A percentile compares a stretch with the other conserved stretches of the same genome.
These are phyloP conservation scores for Thereuonema tuberculata DNA, from an alignment of 1,140 invertebrate genomes.

Conservation along the genomic window DNA sequence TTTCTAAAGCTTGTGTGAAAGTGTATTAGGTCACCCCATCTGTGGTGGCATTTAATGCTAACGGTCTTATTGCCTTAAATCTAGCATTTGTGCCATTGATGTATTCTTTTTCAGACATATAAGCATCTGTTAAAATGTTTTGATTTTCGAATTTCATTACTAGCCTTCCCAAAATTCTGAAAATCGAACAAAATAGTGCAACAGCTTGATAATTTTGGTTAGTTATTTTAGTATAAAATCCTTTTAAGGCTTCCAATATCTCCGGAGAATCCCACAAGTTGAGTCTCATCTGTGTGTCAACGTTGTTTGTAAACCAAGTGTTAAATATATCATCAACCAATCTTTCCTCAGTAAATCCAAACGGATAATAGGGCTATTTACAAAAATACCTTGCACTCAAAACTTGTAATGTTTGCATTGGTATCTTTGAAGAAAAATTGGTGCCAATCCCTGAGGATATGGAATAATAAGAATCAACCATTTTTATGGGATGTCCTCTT, in stretches of 20 bases:
- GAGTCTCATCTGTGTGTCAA: neutral
- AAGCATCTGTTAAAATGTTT: neutral
- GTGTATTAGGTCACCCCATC: neutral
- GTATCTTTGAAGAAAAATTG: neutral
- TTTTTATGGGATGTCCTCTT: neutral
- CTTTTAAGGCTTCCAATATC: neutral
- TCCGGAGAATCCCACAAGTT: neutral
- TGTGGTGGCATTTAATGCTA: neutral
- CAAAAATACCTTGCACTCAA: neutral
- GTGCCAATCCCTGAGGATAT: neutral
- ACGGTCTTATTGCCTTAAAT: neutral
- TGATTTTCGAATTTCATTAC: neutral
- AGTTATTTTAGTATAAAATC: neutral
- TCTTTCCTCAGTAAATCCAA: neutral
- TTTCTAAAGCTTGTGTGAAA: neutral
- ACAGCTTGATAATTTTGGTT: too few species aligned
- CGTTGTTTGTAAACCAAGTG: neutral
- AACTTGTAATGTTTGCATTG: neutral
- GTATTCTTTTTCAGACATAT: neutral
- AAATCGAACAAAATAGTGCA: too few species aligned
- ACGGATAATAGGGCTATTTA: neutral
- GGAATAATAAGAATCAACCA: neutral
- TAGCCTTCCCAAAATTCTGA: too few species aligned
- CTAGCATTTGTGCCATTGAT: neutral
- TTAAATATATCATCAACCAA: neutral